Conservation (phyloP, 2,113 vertebrate genomes). For the Phocoena phocoena region DNA sequence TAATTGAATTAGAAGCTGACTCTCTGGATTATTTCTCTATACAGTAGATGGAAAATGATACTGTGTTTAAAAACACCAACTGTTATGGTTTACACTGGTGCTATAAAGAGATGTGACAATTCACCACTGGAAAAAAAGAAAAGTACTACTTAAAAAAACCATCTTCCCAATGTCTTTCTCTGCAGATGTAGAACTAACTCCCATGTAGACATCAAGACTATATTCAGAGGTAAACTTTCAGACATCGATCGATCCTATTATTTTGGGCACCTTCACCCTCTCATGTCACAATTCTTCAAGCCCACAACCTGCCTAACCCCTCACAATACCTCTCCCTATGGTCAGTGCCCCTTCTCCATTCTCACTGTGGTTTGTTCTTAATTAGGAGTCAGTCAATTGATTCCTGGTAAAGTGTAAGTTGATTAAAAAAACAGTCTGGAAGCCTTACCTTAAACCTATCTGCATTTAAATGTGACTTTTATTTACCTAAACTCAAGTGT, state of each 20-base stretch:
- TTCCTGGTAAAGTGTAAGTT: background rate
- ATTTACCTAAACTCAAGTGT: background rate
- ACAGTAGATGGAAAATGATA: background rate
- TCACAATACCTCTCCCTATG: background rate
- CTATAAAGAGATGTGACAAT: background rate
- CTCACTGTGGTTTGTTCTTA: background rate
- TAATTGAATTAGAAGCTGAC: constrained; percentile 13
- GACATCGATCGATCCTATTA: background rate
- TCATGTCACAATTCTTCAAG: background rate
- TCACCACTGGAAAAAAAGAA: background rate
- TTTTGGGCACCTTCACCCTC: background rate
- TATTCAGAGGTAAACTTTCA: background rate
- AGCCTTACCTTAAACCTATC: background rate
- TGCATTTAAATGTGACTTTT: background rate
- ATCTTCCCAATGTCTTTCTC: background rate
- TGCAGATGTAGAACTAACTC: background rate
- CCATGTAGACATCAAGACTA: background rate
- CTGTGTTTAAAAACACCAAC: background rate
- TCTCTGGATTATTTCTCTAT: constrained; percentile 30
- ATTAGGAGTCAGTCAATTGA: background rate
- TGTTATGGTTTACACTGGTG: background rate
- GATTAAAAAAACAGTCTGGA: background rate
- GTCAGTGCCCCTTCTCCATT: background rate
- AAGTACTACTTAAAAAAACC: background rate
- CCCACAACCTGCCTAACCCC: accelerated